Percentiles rank a stretch among this genome's conserved stretches.
phyloP scores from a whole-genome alignment of 2,113 vertebrate species.

The Aspidoscelis tigris region DNA sequence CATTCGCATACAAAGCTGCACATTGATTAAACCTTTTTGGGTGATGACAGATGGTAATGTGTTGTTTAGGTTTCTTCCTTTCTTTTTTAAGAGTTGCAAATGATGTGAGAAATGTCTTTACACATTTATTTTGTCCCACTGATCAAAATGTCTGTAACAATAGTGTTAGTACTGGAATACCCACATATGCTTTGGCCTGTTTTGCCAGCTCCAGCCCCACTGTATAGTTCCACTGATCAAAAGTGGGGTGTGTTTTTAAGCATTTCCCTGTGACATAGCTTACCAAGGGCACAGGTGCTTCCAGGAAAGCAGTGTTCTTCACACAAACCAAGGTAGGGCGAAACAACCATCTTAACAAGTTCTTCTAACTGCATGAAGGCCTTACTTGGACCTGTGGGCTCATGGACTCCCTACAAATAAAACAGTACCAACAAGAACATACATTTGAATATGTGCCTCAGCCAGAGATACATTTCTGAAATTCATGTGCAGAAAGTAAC shows the following conservation, averaged over 20 bases:
- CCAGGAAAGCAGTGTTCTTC: conserved; percentile 71
- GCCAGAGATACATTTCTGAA: neutral
- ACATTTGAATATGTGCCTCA: neutral
- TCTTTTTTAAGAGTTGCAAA: neutral
- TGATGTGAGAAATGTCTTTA: neutral
- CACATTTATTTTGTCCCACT: neutral
- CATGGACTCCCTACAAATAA: conserved; percentile 87
- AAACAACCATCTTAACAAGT: conserved; percentile 87
- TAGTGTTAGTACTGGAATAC: neutral
- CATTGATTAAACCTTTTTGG: neutral
- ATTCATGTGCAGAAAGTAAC: neutral
- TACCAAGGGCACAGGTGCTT: conserved; percentile 73
- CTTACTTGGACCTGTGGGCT: conserved; percentile 81
- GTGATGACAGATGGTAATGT: neutral
- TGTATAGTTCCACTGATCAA: neutral
- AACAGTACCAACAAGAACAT: conserved; percentile 45
- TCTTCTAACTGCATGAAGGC: conserved; percentile 87
- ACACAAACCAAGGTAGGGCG: conserved; percentile 85
- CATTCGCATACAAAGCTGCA: neutral
- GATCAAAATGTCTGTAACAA: neutral
- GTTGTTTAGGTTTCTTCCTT: neutral
- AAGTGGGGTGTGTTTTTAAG: rapidly evolving
- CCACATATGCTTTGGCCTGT: neutral
- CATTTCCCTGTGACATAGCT: conserved; percentile 18
- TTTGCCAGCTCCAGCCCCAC: neutral